Evolutionary conservation across 2,888 invertebrate genomes (phyloP).

Genomic region (Lissonota sp.): DNA sequence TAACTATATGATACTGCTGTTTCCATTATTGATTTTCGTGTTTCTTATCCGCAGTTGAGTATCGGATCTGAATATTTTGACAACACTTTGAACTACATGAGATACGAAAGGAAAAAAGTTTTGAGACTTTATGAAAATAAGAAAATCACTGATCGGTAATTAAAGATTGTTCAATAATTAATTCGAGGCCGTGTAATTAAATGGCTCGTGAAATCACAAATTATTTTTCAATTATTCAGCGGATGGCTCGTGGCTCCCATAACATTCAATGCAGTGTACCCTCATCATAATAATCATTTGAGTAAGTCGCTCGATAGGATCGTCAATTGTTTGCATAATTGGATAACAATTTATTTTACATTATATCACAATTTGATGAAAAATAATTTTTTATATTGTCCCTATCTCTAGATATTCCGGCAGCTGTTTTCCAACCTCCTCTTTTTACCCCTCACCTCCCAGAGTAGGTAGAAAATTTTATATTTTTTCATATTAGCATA

Average conservation of each 20-base stretch:
- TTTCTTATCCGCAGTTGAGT: conserved; percentile 37
- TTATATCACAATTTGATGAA: background rate
- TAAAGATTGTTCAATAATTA: background rate
- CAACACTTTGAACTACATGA: conserved; percentile 47
- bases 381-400: background rate
- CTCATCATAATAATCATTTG: conserved; percentile 44
- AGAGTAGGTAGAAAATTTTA: conserved; percentile 22
- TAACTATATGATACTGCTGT: background rate
- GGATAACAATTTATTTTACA: background rate
- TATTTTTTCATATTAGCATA: background rate
- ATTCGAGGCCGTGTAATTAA: background rate
- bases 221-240: background rate
- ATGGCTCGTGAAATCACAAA: too few species aligned
- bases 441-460: conserved; percentile 48
- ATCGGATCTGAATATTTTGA: conserved; percentile 55
- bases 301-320: conserved; percentile 37
- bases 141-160: conserved; percentile 11
- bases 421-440: conserved; percentile 50
- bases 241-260: conserved; percentile 79
- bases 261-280: conserved; percentile 82
- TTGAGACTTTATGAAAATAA: conserved; percentile 1
- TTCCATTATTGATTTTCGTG: background rate
- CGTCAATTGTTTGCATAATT: background rate
- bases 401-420: conserved; percentile 48
- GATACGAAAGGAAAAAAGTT: conserved; percentile 29